phyloP scores from a whole-genome alignment of 2,797 vertebrate species.

The Propithecus deckenii region DNA sequence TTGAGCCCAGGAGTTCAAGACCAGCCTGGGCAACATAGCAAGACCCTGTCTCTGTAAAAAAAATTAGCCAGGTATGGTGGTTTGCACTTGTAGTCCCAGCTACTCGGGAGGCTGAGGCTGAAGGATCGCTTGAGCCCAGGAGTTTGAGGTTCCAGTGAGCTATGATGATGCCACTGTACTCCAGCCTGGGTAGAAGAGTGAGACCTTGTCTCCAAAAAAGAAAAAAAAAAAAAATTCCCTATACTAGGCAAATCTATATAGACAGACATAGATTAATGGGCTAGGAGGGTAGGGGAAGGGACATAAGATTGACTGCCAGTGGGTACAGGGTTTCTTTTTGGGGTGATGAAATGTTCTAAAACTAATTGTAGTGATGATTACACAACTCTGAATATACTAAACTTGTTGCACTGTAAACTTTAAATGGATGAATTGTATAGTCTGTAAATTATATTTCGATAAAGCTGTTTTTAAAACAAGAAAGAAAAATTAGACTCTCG shows the following conservation, averaged over 20 bases:
- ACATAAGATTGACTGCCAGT: neutral
- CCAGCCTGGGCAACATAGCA: neutral
- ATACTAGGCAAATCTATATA: neutral
- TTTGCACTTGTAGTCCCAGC: neutral
- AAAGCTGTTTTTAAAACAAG: neutral
- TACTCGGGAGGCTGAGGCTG: neutral
- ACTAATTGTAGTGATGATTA: constrained; percentile 14
- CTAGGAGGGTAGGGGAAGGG: neutral
- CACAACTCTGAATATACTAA: neutral
- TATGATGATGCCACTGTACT: no score
- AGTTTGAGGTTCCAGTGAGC: no score
- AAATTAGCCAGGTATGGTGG: neutral
- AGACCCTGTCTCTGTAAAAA: neutral
- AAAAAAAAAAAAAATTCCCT: neutral
- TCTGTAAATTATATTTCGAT: neutral
- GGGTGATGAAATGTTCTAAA: constrained; percentile 30
- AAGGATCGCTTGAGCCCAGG: neutral
- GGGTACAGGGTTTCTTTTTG: neutral
- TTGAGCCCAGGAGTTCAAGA: neutral
- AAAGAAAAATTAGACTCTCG: neutral
- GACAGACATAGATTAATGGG: neutral
- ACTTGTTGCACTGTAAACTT: neutral
- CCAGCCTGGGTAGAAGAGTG: neutral
- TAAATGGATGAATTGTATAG: neutral
- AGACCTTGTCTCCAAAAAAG: neutral